These are phyloP conservation scores for Drosophila nigromelanica DNA, from an alignment of 1,140 invertebrate species.

Conservation along the genomic window DNA sequence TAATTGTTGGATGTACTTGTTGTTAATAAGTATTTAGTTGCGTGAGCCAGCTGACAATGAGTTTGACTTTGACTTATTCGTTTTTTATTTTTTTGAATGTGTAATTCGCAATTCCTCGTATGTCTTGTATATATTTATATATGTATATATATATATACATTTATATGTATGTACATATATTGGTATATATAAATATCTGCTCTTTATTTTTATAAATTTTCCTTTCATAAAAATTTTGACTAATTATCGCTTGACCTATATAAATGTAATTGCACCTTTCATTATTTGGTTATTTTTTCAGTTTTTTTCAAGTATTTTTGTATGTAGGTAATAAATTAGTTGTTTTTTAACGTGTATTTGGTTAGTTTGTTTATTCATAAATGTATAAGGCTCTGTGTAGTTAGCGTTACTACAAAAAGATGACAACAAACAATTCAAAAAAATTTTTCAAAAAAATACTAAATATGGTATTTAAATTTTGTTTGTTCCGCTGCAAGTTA, in stretches of 20 bases:
- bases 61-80: constrained; percentile 12
- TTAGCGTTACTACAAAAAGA: constrained; percentile 37
- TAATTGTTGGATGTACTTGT: constrained; percentile 8
- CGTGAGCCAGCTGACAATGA: constrained; percentile 7
- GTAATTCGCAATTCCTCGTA: constrained; percentile 47
- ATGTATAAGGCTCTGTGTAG: constrained; percentile 74
- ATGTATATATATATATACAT: constrained; percentile 38
- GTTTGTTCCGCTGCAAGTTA: constrained; percentile 12
- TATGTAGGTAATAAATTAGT: constrained; percentile 38
- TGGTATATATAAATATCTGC: constrained; percentile 39
- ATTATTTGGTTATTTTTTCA: constrained; percentile 17
- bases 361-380: constrained; percentile 49
- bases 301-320: constrained; percentile 35
- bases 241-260: constrained; percentile 62
- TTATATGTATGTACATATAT: constrained; percentile 43
- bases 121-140: constrained; percentile 41
- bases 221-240: constrained; percentile 65
- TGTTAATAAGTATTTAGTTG: constrained; percentile 24
- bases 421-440: constrained; percentile 2
- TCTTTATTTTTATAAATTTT: constrained; percentile 12
- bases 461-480: constrained; percentile 18
- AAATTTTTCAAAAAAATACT: constrained; percentile 25
- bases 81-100: constrained; percentile 1
- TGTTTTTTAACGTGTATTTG: constrained; percentile 45
- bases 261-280: constrained; percentile 75